Conservation (phyloP, 2,797 vertebrate species). For the Peromyscus melanophrys region DNA sequence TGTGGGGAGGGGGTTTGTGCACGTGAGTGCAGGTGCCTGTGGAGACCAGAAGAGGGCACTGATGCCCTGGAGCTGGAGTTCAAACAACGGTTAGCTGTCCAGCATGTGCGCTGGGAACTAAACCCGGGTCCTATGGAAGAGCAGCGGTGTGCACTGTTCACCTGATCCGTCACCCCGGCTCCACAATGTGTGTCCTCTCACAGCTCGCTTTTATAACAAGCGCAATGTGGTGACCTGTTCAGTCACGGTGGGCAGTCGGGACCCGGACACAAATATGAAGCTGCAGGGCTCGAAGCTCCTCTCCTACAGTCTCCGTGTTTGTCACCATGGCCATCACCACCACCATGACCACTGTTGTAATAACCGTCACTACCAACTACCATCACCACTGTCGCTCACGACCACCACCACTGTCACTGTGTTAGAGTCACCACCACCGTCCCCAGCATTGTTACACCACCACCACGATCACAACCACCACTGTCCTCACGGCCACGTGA, state of each 20-base stretch:
- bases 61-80: not conserved
- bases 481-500: accelerated
- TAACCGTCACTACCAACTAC: accelerated
- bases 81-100: not conserved
- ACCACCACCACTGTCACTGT: not conserved
- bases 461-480: not conserved
- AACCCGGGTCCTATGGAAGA: not conserved
- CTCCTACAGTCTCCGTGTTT: not conserved
- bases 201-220: not conserved
- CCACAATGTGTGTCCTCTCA: not conserved
- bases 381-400: accelerated
- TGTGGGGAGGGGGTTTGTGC: not conserved
- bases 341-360: accelerated
- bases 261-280: not conserved
- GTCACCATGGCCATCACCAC: too few species aligned
- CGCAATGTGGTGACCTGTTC: not conserved
- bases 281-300: not conserved
- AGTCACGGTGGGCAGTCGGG: not conserved
- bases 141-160: not conserved
- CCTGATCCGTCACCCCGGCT: not conserved
- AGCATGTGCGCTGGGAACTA: not conserved
- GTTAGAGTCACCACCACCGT: accelerated
- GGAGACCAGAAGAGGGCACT: not conserved
- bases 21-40: not conserved
- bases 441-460: accelerated